A percentile compares a stretch with the other conserved stretches of the same genome.
Conservation (phyloP, 2,888 invertebrate species). For the Plagodis pulveraria region DNA sequence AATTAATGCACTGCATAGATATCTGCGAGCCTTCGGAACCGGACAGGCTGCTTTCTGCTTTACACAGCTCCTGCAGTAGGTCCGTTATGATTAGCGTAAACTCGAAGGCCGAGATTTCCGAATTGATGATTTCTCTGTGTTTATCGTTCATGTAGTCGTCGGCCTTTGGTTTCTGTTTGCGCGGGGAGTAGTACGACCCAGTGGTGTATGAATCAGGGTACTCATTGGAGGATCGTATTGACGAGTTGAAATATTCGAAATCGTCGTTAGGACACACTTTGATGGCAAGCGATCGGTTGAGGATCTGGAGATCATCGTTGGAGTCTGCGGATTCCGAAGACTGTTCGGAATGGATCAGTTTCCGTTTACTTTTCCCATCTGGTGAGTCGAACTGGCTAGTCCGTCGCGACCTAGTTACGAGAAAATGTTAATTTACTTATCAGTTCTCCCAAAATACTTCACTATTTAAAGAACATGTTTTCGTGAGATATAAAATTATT, state of each 20-base stretch:
- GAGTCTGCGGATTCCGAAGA: slow-evolving; percentile 78
- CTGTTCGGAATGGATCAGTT: slow-evolving; percentile 50
- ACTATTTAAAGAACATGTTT: too few species aligned
- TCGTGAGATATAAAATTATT: too few species aligned
- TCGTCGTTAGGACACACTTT: slow-evolving; percentile 86
- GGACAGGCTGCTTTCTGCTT: slow-evolving; percentile 78
- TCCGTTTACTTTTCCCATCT: slow-evolving; percentile 53
- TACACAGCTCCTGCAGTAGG: slow-evolving; percentile 81
- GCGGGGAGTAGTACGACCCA: slow-evolving; percentile 61
- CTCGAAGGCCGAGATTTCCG: slow-evolving; percentile 82
- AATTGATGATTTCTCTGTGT: slow-evolving; percentile 79
- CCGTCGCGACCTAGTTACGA: slow-evolving; percentile 53
- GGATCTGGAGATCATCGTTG: slow-evolving; percentile 76
- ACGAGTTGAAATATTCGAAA: slow-evolving; percentile 86
- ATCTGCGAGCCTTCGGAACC: slow-evolving; percentile 82
- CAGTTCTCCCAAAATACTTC: background rate
- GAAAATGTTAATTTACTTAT: slow-evolving; percentile 4
- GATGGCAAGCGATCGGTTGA: slow-evolving; percentile 81
- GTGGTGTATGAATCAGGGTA: slow-evolving; percentile 63
- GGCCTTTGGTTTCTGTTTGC: slow-evolving; percentile 73
- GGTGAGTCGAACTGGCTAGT: slow-evolving; percentile 49
- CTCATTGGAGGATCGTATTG: slow-evolving; percentile 62
- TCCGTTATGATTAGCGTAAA: slow-evolving; percentile 84
- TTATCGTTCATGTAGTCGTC: slow-evolving; percentile 83
- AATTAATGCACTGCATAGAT: slow-evolving; percentile 85